phyloP scores from a whole-genome alignment of 2,113 vertebrate species.

The Tringa solitaria region DNA sequence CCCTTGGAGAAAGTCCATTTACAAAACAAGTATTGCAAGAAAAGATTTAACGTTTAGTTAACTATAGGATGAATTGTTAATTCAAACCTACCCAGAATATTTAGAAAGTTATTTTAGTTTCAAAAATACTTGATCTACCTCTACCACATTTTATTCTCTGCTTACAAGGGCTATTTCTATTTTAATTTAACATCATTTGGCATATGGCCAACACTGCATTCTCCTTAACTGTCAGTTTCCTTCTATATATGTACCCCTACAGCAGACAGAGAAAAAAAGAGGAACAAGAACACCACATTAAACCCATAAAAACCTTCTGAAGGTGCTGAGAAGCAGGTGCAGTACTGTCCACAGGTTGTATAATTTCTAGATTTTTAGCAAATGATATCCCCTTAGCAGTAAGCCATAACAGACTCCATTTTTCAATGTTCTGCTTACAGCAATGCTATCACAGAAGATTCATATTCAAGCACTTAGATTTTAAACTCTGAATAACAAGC shows the following conservation, averaged over 20 bases:
- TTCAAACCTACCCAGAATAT: background rate
- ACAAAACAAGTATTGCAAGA: background rate
- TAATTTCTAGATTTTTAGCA: background rate
- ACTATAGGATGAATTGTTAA: background rate
- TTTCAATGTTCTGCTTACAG: background rate
- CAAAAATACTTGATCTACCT: background rate
- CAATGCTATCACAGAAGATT: background rate
- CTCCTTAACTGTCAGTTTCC: background rate
- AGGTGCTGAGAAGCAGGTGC: background rate
- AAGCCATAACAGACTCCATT: background rate
- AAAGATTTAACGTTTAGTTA: background rate
- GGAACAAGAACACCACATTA: background rate
- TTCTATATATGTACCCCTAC: background rate
- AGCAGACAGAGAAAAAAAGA: background rate
- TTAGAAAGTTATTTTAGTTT: background rate
- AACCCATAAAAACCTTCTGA: background rate
- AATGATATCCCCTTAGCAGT: background rate
- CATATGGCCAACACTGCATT: background rate
- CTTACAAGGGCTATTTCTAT: background rate
- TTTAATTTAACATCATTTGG: background rate
- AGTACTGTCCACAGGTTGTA: background rate
- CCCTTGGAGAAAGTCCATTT: background rate
- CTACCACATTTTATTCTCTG: background rate
- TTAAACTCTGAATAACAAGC: background rate
- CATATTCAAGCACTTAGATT: background rate